Evolutionary conservation across 2,113 vertebrate species (phyloP).

Genomic region (Meriones unguiculatus): DNA sequence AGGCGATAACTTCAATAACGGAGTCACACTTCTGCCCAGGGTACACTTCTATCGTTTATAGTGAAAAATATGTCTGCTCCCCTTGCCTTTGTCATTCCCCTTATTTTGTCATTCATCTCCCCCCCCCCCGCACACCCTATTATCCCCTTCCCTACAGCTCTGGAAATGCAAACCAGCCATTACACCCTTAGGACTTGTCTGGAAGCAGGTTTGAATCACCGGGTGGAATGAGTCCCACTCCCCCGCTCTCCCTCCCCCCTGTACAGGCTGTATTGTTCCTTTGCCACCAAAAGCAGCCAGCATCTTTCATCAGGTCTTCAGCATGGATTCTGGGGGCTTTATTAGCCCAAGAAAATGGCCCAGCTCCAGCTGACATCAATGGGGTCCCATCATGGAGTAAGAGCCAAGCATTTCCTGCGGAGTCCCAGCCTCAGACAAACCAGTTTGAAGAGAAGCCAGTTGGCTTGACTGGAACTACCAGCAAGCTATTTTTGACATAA

Average conservation of each 20-base stretch:
- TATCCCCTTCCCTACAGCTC: not conserved
- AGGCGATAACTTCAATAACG: not conserved
- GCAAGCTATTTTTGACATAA: constrained; percentile 80
- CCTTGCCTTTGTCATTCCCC: not conserved
- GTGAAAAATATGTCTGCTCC: not conserved
- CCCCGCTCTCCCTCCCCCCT: not conserved
- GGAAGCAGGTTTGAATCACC: not conserved
- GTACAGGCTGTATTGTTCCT: not conserved
- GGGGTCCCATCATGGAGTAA: constrained; percentile 31
- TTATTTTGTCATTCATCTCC: rapidly evolving
- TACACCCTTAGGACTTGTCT: not conserved
- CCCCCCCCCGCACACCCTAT: rapidly evolving
- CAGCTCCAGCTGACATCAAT: constrained; percentile 75
- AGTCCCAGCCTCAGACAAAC: constrained; percentile 65
- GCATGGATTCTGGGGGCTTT: constrained; percentile 68
- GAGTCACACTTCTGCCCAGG: not conserved
- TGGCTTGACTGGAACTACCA: constrained; percentile 69
- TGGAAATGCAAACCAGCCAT: not conserved
- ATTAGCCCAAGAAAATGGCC: constrained; percentile 74
- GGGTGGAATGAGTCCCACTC: not conserved
- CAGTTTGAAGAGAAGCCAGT: constrained; percentile 77
- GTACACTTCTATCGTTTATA: not conserved
- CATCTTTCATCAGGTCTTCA: constrained; percentile 73
- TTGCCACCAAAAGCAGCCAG: constrained; percentile 57
- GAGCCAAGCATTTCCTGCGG: constrained; percentile 47